Conservation (phyloP, 2,888 invertebrate genomes). For the Strigamia crassipes region DNA sequence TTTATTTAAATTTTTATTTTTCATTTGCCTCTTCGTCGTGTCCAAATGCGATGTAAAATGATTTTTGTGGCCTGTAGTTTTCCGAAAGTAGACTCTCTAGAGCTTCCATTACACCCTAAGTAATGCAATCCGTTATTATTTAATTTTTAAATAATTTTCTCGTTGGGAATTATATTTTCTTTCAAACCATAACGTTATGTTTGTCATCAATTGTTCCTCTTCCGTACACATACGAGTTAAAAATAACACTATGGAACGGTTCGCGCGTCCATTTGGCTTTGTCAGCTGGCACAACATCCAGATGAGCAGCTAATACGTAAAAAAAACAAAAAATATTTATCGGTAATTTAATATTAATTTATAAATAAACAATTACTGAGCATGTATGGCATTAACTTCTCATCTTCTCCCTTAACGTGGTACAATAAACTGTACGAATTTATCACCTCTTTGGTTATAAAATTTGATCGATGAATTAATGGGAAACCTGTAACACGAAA, state of each 20-base stretch:
- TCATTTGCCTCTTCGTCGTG: slow-evolving; percentile 63
- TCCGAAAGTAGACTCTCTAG: slow-evolving; percentile 58
- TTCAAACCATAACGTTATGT: slow-evolving; percentile 60
- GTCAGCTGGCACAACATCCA: slow-evolving; percentile 63
- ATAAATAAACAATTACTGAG: slow-evolving; percentile 52
- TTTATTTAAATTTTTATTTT: background rate
- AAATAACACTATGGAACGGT: slow-evolving; percentile 61
- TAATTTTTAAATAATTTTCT: background rate
- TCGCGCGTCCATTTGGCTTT: slow-evolving; percentile 56
- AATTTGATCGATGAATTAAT: slow-evolving; percentile 54
- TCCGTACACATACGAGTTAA: slow-evolving; percentile 62
- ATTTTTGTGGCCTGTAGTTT: slow-evolving; percentile 59
- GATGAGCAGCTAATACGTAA: slow-evolving; percentile 58
- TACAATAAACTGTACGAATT: slow-evolving; percentile 60
- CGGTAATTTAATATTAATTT: background rate
- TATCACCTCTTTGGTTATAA: slow-evolving; percentile 55
- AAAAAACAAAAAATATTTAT: background rate
- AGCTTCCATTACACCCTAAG: slow-evolving; percentile 62
- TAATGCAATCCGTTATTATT: background rate
- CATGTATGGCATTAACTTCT: slow-evolving; percentile 59
- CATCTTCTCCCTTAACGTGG: slow-evolving; percentile 56
- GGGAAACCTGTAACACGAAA: slow-evolving; percentile 54
- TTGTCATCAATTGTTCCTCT: slow-evolving; percentile 64
- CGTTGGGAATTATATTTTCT: background rate
- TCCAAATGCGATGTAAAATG: slow-evolving; percentile 63